Conservation (phyloP, 2,797 vertebrate genomes). For the Hirundo rustica region DNA sequence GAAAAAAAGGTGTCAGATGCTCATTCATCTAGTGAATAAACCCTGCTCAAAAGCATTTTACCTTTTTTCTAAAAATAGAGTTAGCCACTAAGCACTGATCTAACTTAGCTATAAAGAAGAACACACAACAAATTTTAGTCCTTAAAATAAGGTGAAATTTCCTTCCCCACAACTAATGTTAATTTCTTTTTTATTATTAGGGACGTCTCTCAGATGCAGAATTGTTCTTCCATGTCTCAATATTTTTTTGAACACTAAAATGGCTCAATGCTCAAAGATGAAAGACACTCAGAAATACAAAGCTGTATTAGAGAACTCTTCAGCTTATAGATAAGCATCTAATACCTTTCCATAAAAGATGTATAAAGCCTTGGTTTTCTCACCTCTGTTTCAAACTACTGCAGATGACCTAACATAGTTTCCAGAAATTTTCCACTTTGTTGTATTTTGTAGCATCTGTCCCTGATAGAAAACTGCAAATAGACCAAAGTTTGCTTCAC, state of each 20-base stretch:
- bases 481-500: not conserved
- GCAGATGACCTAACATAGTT: not conserved
- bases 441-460: not conserved
- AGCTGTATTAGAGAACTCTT: not conserved
- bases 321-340: not conserved
- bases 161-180: not conserved
- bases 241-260: not conserved
- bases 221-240: not conserved
- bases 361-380: not conserved
- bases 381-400: not conserved
- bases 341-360: not conserved
- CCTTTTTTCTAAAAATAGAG: fast-evolving
- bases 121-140: not conserved
- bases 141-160: not conserved
- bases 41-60: not conserved
- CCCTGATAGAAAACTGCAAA: not conserved
- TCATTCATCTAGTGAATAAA: not conserved
- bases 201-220: not conserved
- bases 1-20: not conserved
- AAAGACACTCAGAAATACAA: not conserved
- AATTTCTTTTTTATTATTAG: not conserved
- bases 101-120: not conserved
- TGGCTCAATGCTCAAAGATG: not conserved
- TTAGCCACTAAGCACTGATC: not conserved
- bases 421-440: not conserved